Evolutionary conservation across 2,797 vertebrate genomes (phyloP).

Genomic region (Poecilia picta): DNA sequence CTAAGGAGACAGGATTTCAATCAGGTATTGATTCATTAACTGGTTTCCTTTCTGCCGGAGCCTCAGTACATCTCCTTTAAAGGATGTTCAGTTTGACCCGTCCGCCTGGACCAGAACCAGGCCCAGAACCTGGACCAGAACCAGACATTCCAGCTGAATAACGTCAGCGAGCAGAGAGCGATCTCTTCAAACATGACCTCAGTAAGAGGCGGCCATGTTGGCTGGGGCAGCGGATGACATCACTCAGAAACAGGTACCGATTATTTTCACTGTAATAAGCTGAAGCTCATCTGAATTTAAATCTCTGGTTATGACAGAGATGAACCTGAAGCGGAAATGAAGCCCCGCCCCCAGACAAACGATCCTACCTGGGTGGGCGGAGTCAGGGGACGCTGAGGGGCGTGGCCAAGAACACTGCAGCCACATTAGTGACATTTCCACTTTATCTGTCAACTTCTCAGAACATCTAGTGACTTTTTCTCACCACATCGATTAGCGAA

Average conservation of each 20-base stretch:
- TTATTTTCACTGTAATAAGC: background rate
- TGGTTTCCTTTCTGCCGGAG: background rate
- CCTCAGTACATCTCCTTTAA: slow-evolving; percentile 11
- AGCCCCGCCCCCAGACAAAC: too few species aligned
- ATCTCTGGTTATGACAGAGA: background rate
- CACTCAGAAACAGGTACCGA: too few species aligned
- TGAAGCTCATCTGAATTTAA: background rate
- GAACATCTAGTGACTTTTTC: too few species aligned
- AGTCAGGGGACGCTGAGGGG: too few species aligned
- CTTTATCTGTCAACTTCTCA: too few species aligned
- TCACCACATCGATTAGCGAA: too few species aligned
- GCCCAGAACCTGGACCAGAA: slow-evolving; percentile 20
- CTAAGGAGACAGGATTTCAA: background rate
- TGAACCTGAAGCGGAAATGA: too few species aligned
- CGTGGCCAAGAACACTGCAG: too few species aligned
- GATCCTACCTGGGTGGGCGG: too few species aligned
- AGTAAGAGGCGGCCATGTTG: slow-evolving; percentile 16
- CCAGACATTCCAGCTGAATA: slow-evolving; percentile 74
- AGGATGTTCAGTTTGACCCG: slow-evolving; percentile 6
- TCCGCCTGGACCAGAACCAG: background rate
- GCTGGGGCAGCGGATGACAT: too few species aligned
- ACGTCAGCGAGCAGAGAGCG: slow-evolving; percentile 57
- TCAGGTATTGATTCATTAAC: too few species aligned
- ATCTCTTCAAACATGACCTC: slow-evolving; percentile 56
- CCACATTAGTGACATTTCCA: too few species aligned